Evolutionary conservation across 1,140 invertebrate genomes (phyloP).

Genomic region (Manduca sexta): DNA sequence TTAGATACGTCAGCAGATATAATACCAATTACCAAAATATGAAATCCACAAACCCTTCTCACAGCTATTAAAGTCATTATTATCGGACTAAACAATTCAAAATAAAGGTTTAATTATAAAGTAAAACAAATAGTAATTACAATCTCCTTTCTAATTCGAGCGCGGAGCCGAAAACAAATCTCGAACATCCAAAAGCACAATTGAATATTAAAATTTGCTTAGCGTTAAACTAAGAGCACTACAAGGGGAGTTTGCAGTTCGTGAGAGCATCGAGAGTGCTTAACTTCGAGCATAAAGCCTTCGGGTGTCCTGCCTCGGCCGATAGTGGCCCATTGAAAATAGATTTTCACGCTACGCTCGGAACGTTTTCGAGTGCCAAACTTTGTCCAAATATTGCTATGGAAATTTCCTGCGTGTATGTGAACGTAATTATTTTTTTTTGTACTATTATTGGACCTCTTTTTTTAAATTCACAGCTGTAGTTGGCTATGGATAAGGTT

Average conservation of each 20-base stretch:
- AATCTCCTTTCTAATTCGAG: too few relatives aligned
- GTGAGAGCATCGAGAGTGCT: constrained; percentile 44
- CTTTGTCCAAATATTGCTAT: constrained; percentile 52
- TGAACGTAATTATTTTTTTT: constrained; percentile 2
- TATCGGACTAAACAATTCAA: too few relatives aligned
- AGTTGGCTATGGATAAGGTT: too few relatives aligned
- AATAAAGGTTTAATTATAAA: too few relatives aligned
- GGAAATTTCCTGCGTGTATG: constrained; percentile 10
- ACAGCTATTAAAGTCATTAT: too few relatives aligned
- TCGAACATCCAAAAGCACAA: constrained; percentile 50
- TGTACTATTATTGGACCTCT: neutral
- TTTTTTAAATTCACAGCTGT: too few relatives aligned
- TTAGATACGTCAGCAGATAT: too few relatives aligned
- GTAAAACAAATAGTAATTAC: too few relatives aligned
- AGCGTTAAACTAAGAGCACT: constrained; percentile 48
- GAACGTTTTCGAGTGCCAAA: constrained; percentile 46
- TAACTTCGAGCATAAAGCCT: constrained; percentile 60
- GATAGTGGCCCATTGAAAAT: constrained; percentile 68
- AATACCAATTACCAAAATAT: too few relatives aligned
- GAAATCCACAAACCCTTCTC: too few relatives aligned
- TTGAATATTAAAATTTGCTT: constrained; percentile 70
- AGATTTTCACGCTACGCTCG: constrained; percentile 66
- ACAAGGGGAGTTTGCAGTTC: constrained; percentile 41
- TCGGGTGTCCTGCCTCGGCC: constrained; percentile 48
- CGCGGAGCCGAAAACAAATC: constrained; percentile 18